phyloP scores from a whole-genome alignment of 1,140 invertebrate genomes.

The Brachionus sp. region DNA sequence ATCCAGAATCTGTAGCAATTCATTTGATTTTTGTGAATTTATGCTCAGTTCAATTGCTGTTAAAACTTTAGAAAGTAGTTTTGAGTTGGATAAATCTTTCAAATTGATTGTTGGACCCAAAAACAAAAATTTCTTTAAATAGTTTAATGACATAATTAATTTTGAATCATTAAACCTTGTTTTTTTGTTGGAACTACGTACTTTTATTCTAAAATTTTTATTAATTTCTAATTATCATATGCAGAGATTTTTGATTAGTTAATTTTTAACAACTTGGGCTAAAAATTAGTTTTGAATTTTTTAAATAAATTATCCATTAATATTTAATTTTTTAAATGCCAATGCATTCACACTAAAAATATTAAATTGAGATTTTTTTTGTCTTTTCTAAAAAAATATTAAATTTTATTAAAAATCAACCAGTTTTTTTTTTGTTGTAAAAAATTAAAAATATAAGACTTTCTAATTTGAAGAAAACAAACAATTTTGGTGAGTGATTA shows the following conservation, averaged over 20 bases:
- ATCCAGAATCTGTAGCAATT: background rate
- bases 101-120: background rate
- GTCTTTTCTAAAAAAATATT: too few species aligned
- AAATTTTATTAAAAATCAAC: too few species aligned
- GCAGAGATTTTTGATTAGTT: background rate
- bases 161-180: background rate
- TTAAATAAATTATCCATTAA: too few species aligned
- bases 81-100: background rate
- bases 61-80: background rate
- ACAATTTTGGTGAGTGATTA: too few species aligned
- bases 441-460: too few species aligned
- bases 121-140: conserved; percentile 23
- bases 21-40: background rate
- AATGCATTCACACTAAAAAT: too few species aligned
- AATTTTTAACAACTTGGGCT: too few species aligned
- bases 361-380: too few species aligned
- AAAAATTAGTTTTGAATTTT: too few species aligned
- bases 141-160: conserved; percentile 15
- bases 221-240: background rate
- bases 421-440: too few species aligned
- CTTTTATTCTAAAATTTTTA: background rate
- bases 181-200: background rate
- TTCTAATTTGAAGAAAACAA: too few species aligned
- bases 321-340: too few species aligned
- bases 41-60: background rate